Base-by-base conservation (phyloP, 1,140 invertebrate genomes). In the Drosophila parvula region DNA sequence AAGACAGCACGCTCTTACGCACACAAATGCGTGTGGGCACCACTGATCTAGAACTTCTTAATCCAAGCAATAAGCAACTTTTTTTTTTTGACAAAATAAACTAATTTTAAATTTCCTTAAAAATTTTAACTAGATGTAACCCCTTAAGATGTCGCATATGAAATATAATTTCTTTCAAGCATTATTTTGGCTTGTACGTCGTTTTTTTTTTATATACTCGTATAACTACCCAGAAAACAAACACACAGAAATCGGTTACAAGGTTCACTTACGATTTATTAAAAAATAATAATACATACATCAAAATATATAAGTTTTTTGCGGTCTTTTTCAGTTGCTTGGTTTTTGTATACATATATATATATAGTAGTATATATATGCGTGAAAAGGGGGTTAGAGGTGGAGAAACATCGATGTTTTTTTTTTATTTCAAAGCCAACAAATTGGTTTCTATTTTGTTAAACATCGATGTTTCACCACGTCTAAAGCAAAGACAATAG, bases 221-320 rank as follows among this genome's bases (percentile, higher is more conserved):
- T 22, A 22, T 22, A 22, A 30, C 22, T 18, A 12, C 36, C 65
- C 65, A 68, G 22, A 18, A 38, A n/a, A 53, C 22, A 36, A 14
- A 16, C 9, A 43, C 6, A 34, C 43, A 44, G 34, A 61, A 64
- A 55, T 65, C 68, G 55, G 22, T 61, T 53, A 57, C 57, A 81
- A 58, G 61, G 61, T 79, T 75, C 50, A 70, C 78, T 73, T 79
- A 69, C 8, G 59, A 63, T 85, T 85, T 85, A 85, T 85, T 85
- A 60, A 79, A 85, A 85, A 77, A 77, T 77, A 76, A 76, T 76
- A 77, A 77, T 85, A 85, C 82, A 82, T 85, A 74, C 75, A 85
- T 88, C 79, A 81, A 86, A 85, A 85, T 82, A 79, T 86, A 82
- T 38, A 67, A 38, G 44, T 59, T 75, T 64, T 74, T 57, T 36